A percentile compares a stretch with the other conserved stretches of the same genome.
Evolutionary conservation across 2,888 invertebrate species (phyloP).

Genomic region (Agrotis clavis): DNA sequence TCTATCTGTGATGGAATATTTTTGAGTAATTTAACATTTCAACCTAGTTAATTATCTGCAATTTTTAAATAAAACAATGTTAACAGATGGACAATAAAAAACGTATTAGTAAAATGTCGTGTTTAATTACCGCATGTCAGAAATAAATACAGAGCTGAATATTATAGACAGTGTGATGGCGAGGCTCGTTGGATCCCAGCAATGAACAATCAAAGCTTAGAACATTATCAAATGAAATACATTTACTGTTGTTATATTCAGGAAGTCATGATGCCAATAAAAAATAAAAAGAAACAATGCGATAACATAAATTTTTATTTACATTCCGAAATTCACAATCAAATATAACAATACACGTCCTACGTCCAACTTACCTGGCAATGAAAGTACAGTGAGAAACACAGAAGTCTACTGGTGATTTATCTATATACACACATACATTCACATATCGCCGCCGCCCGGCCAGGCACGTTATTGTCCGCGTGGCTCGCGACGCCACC

Average conservation of each 20-base stretch:
- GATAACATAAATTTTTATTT: constrained; percentile 91
- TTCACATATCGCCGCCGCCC: constrained; percentile 62
- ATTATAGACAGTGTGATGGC: constrained; percentile 57
- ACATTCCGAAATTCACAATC: constrained; percentile 90
- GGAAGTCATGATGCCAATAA: constrained; percentile 53
- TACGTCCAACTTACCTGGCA: constrained; percentile 77
- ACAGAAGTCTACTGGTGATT: constrained; percentile 73
- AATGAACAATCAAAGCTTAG: constrained; percentile 63
- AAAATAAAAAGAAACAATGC: constrained; percentile 78
- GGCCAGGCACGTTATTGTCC: constrained; percentile 31
- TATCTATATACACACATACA: constrained; percentile 75
- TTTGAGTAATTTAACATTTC: constrained; percentile 67
- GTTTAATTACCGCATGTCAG: constrained; percentile 61
- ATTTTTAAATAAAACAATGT: background rate
- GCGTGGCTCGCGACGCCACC: constrained; percentile 31
- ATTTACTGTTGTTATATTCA: constrained; percentile 49
- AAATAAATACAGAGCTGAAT: constrained; percentile 63
- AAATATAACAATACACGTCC: constrained; percentile 85
- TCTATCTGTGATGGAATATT: constrained; percentile 78
- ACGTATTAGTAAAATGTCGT: constrained; percentile 59
- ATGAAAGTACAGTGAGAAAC: constrained; percentile 80
- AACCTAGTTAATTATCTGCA: constrained; percentile 49
- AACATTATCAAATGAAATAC: constrained; percentile 54
- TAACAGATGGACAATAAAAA: constrained; percentile 75
- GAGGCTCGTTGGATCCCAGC: constrained; percentile 64